These are phyloP conservation scores for Megaustenia siamemsis DNA, from an alignment of 2,888 invertebrate genomes.

Conservation along the genomic window DNA sequence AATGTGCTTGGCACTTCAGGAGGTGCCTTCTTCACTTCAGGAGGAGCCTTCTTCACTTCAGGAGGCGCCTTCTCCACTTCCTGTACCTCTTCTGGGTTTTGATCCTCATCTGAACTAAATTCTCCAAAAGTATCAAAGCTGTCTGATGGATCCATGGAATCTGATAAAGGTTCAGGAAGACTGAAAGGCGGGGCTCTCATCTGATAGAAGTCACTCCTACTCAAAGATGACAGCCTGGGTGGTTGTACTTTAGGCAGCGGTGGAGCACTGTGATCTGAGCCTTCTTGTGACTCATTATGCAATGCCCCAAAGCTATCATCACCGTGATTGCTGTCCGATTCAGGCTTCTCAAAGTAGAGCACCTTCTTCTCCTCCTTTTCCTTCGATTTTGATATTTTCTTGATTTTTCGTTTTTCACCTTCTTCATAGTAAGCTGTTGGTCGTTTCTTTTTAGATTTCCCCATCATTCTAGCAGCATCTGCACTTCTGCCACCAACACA, in stretches of 20 bases:
- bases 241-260: neutral
- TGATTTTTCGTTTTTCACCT: constrained; percentile 52
- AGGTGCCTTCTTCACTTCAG: neutral
- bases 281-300: neutral
- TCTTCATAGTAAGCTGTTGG: constrained; percentile 46
- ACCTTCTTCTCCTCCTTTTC: constrained; percentile 36
- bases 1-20: constrained; percentile 11
- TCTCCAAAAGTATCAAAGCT: neutral
- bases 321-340: neutral
- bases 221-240: neutral
- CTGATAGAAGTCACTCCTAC: constrained; percentile 10
- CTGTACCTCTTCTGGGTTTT: neutral
- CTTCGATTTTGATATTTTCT: constrained; percentile 45
- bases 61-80: neutral
- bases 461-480: constrained; percentile 19
- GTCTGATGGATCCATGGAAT: constrained; percentile 26
- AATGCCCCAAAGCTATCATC: neutral
- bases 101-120: constrained; percentile 8
- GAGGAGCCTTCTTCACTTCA: neutral
- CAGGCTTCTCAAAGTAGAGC: constrained; percentile 43
- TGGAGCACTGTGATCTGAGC: neutral
- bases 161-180: constrained; percentile 32
- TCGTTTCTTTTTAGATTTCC: constrained; percentile 33
- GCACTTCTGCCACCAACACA: constrained; percentile 50
- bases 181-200: constrained; percentile 17